Base-by-base conservation (phyloP, 2,113 vertebrate genomes). In the Sceloporus undulatus region DNA sequence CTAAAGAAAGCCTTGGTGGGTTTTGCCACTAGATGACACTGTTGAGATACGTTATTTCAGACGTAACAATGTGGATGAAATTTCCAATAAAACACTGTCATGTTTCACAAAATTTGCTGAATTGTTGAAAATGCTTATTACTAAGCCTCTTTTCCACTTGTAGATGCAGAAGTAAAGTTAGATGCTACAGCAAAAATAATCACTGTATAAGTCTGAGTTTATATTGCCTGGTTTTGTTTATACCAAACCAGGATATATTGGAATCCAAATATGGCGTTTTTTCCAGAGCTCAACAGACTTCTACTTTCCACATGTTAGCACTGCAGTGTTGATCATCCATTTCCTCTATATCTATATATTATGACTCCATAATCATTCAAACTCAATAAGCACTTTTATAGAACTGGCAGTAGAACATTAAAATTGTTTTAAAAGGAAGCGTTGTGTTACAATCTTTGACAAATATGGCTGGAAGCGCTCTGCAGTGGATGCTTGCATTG, bases 1-100 rank as follows among this genome's bases (percentile, higher is more conserved):
- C 16, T 34, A 25, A 9, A 73, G 48, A 56, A 54, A 62, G 66
- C 84, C 4, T 2, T 10, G 19, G 5, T 0, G 59, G 0, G 3
- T 52, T 56, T 11, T 2, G 68, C 91, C 97, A 94, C 95, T 94
- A 96, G 97, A 92, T 97, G 97, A 52, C 96, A 93, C 91, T 93
- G 75, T 92, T 77, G 87, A 93, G 70, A 94, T 90, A 88, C 1
- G 5, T 88, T 94, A n/a, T n/a, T 7, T 38, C 65, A 38, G 85
- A 70, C 48, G 16, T 9, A 9, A 48, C 2, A 56, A 6, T 0
- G 29, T 76, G 85, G 88, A 75, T 0, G 0, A 27, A 75, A 74
- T 14, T 40, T 59, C 62, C 70, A 38, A 13, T 0, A 38, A 66
- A 71, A 8, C 38, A 42, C 25, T 73, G n/a, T 54, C 27, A 73